Conservation (phyloP, 1,140 invertebrate genomes). For the Rhyacophila brunnea region DNA sequence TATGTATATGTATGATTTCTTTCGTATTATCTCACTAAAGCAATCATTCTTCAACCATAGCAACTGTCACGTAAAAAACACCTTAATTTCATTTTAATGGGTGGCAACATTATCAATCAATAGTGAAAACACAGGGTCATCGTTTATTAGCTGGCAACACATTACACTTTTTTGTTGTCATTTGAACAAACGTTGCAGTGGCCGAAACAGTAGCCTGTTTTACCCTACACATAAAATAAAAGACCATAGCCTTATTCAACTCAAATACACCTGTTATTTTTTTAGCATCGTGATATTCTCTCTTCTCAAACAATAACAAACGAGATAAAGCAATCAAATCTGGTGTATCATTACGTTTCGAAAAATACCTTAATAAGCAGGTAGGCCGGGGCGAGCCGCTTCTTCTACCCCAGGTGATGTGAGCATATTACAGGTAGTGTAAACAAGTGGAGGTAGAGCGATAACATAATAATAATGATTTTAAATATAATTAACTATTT, state of each 20-base stretch:
- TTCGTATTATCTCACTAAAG: too few relatives aligned
- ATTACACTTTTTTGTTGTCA: background rate
- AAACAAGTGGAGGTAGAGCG: background rate
- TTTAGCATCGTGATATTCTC: conserved; percentile 24
- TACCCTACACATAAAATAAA: conserved; percentile 4
- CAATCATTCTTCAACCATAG: too few relatives aligned
- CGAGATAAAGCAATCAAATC: conserved; percentile 31
- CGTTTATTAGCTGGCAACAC: background rate
- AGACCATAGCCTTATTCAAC: background rate
- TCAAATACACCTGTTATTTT: conserved; percentile 24
- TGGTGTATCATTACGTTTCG: conserved; percentile 14
- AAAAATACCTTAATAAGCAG: conserved; percentile 27
- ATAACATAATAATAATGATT: too few relatives aligned
- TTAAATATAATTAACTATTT: too few relatives aligned
- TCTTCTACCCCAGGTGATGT: conserved; percentile 2
- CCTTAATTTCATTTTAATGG: too few relatives aligned
- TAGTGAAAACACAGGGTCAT: background rate
- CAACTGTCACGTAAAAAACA: too few relatives aligned
- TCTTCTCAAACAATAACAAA: conserved; percentile 27
- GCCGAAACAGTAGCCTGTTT: conserved; percentile 2
- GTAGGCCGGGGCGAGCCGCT: conserved; percentile 1
- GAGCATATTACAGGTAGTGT: background rate
- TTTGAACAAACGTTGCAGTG: conserved; percentile 1
- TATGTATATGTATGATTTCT: too few relatives aligned
- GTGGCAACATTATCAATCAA: too few relatives aligned